Percentiles rank a stretch among this genome's conserved stretches.
Conservation (phyloP, 2,797 vertebrate species). For the Gallinago solitaria region DNA sequence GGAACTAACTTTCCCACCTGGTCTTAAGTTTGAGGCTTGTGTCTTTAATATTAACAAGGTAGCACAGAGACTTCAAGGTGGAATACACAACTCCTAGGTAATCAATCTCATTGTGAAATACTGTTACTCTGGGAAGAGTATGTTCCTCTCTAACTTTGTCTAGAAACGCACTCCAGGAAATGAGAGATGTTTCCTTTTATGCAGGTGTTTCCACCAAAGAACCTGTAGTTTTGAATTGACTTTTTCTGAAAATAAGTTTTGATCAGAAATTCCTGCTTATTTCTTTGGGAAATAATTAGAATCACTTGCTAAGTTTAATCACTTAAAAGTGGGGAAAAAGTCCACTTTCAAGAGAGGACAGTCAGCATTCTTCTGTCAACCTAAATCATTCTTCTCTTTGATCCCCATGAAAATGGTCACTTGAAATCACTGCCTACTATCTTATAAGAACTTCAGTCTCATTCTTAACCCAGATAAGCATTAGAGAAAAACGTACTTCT, state of each 20-base stretch:
- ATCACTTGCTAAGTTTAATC: background rate
- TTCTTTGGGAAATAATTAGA: slow-evolving; percentile 4
- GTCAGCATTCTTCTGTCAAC: background rate
- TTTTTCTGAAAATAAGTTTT: background rate
- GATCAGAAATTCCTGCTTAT: background rate
- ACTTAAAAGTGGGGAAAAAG: background rate
- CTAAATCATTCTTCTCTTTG: background rate
- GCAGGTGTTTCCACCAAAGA: background rate
- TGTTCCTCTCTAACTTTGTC: background rate
- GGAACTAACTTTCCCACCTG: background rate
- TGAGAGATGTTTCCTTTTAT: background rate
- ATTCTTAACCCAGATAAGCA: background rate
- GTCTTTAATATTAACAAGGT: background rate
- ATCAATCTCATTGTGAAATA: background rate
- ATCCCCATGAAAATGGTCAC: background rate
- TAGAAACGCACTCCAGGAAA: background rate
- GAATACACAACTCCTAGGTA: background rate
- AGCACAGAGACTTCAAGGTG: background rate
- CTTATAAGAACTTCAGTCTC: background rate
- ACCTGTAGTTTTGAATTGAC: background rate
- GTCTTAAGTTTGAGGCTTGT: background rate
- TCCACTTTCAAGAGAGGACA: background rate
- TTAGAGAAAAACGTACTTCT: background rate
- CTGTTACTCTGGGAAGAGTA: background rate
- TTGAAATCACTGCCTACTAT: background rate